These are phyloP conservation scores for Furcifer pardalis DNA, from an alignment of 2,797 vertebrate genomes.

Conservation along the genomic window DNA sequence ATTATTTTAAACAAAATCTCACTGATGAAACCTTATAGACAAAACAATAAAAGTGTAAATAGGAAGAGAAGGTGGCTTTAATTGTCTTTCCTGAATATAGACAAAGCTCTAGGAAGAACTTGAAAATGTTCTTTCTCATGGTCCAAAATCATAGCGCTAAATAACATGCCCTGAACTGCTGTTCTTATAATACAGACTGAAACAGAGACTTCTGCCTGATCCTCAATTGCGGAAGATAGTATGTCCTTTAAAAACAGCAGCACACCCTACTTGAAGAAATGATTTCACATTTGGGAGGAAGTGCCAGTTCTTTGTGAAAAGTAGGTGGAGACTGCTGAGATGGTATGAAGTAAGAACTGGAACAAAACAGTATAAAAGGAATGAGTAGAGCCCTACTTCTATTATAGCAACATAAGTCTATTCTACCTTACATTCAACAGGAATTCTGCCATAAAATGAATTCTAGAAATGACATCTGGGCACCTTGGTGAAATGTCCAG, in stretches of 20 bases:
- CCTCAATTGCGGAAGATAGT: too few relatives aligned
- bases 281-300: background rate
- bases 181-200: accelerated
- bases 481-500: too few relatives aligned
- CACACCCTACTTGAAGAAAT: background rate
- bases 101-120: background rate
- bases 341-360: background rate
- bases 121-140: too few relatives aligned
- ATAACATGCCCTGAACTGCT: accelerated
- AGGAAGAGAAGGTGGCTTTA: background rate
- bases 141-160: too few relatives aligned
- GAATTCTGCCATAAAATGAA: background rate
- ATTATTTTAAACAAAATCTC: background rate
- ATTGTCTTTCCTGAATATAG: background rate
- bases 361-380: background rate
- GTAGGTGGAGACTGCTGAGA: background rate
- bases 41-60: background rate
- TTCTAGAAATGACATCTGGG: background rate
- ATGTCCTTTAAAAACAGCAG: background rate
- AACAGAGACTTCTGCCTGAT: accelerated
- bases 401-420: too few relatives aligned
- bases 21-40: background rate
- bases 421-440: background rate
- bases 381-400: background rate
- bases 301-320: background rate